Evolutionary conservation across 2,888 invertebrate species (phyloP).

Genomic region (Clanis bilineata): DNA sequence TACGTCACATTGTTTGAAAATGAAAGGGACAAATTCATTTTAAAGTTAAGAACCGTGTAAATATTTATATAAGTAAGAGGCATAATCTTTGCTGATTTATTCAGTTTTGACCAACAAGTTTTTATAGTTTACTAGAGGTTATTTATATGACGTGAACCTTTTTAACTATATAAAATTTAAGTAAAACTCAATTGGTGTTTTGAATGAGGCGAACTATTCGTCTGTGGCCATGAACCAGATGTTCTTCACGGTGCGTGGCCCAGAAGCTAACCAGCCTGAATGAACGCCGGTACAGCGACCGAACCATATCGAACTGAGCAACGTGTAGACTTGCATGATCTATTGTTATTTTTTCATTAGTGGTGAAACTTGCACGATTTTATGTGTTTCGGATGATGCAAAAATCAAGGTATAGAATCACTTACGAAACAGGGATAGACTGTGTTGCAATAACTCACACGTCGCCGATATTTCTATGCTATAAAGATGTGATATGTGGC

Average conservation of each 20-base stretch:
- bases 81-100: no score
- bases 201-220: not conserved
- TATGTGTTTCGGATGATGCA: constrained; percentile 19
- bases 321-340: constrained; percentile 61
- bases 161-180: no score
- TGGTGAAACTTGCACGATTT: constrained; percentile 53
- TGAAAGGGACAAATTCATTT: no score
- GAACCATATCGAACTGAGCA: constrained; percentile 52
- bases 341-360: constrained; percentile 73
- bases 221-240: constrained; percentile 66
- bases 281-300: constrained; percentile 48
- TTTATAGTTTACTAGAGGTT: not conserved
- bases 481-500: no score
- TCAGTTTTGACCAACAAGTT: no score
- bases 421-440: not conserved
- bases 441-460: no score
- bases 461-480: no score
- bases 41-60: no score
- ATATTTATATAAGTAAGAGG: no score
- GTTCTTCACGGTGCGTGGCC: constrained; percentile 65
- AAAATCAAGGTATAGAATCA: not conserved
- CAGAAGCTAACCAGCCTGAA: constrained; percentile 31
- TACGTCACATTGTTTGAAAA: no score
- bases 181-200: not conserved
- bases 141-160: not conserved